Percentiles rank a stretch among this genome's conserved stretches.
phyloP scores from a whole-genome alignment of 2,113 vertebrate genomes.

The Edolisoma coerulescens region DNA sequence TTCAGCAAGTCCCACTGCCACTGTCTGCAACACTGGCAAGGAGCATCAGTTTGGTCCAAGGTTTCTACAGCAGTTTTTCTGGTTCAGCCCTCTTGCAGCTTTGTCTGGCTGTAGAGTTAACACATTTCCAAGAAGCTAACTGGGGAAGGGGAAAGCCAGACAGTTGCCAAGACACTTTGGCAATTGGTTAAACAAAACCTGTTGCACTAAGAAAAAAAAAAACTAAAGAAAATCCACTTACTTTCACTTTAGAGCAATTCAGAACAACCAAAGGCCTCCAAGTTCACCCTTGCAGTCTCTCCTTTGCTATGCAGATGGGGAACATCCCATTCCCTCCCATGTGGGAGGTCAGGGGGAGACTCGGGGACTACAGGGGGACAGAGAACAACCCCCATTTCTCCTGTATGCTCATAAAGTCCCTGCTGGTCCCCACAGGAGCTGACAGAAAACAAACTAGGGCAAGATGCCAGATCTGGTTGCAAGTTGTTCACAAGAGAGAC shows the following conservation, averaged over 20 bases:
- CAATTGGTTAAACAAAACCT: background rate
- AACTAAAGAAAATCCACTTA: background rate
- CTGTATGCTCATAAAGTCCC: background rate
- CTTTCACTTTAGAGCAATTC: background rate
- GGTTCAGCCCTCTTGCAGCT: background rate
- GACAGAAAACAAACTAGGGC: background rate
- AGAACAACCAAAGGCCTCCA: background rate
- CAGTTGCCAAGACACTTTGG: background rate
- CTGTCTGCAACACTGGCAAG: background rate
- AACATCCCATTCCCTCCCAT: background rate
- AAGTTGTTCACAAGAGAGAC: background rate
- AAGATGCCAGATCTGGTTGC: background rate
- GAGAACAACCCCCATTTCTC: background rate
- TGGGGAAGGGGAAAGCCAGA: background rate
- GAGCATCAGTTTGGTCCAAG: background rate
- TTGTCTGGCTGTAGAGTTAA: background rate
- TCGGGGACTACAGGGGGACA: background rate
- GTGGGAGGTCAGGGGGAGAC: rapidly evolving
- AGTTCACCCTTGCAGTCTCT: background rate
- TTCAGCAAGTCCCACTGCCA: background rate
- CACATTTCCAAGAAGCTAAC: background rate
- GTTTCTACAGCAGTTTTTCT: background rate
- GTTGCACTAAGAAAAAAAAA: background rate
- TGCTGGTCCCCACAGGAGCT: background rate
- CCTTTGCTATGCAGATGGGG: background rate